Base-by-base conservation (phyloP, 1,140 invertebrate species). In the Drosophila guanche region DNA sequence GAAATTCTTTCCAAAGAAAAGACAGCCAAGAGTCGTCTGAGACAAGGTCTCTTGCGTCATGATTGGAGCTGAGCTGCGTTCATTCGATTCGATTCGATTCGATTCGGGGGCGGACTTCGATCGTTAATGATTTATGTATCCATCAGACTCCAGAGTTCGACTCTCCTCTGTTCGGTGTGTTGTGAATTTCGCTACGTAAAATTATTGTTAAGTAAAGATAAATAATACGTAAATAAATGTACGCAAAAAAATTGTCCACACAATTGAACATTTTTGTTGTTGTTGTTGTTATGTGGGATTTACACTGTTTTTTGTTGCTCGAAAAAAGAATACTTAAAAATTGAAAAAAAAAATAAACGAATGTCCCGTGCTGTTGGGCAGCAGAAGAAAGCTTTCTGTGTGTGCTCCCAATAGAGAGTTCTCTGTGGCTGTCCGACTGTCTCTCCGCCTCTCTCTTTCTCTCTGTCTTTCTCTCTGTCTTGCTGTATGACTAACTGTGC, bases 401-500 rank as follows among this genome's bases (percentile, higher is more conserved):
- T 53, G 57, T 67, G 62, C 65, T 68, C 50, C 41, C 33, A 33
- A 61, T 29, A 51, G 29, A 1, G 16, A 20, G 60, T 29, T 43
- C 47, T 51, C 29, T 66, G 33, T 41, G 42, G 23, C 29, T 55
- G 61, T 63, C 59, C 73, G 80, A 79, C 80, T 86, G 33, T 37
- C 33, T 1, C 10, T 4, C 33, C 40, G 20, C 1, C 29, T 46
- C 27, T 59, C 55, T 51, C n/a, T n/a, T n/a, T n/a, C n/a, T n/a
- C n/a, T n/a, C n/a, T 46, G 55, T 54, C 29, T 48, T 48, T 40
- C 27, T 16, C 23, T 54, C 14, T 12, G 20, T 29, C 14, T 27
- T 20, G 57, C 51, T 55, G 61, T 63, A 62, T 80, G 80, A 86
- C 80, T 85, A 79, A 85, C 72, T 84, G 81, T 76, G 76, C 72